A percentile compares a stretch with the other conserved stretches of the same genome.
Conservation (phyloP, 2,797 vertebrate species). For the Amazona ochrocephala region DNA sequence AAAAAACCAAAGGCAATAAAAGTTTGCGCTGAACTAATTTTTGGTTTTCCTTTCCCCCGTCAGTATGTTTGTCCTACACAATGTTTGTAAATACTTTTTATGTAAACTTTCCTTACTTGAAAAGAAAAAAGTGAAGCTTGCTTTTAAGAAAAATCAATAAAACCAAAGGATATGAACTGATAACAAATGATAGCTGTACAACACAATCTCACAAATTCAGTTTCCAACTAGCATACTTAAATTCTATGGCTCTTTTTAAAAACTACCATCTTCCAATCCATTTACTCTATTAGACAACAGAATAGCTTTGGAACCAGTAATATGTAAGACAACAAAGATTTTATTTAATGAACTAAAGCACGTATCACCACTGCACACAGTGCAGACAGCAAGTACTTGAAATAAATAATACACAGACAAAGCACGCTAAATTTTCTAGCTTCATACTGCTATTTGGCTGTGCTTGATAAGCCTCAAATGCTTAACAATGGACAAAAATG, state of each 20-base stretch:
- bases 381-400: neutral
- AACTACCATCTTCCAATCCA: neutral
- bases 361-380: neutral
- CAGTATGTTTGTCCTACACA: neutral
- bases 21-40: neutral
- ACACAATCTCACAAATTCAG: neutral
- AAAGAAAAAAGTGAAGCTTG: neutral
- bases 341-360: neutral
- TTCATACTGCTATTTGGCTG: neutral
- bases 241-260: neutral
- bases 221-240: neutral
- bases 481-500: neutral
- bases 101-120: neutral
- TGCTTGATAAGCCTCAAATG: neutral
- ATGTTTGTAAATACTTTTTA: neutral
- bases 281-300: neutral
- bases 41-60: neutral
- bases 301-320: neutral
- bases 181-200: neutral
- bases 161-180: neutral
- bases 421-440: neutral
- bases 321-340: neutral
- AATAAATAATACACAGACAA: neutral
- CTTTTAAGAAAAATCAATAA: neutral
- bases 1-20: neutral